These are phyloP conservation scores for Numida meleagris DNA, from an alignment of 2,113 vertebrate species.

Conservation along the genomic window DNA sequence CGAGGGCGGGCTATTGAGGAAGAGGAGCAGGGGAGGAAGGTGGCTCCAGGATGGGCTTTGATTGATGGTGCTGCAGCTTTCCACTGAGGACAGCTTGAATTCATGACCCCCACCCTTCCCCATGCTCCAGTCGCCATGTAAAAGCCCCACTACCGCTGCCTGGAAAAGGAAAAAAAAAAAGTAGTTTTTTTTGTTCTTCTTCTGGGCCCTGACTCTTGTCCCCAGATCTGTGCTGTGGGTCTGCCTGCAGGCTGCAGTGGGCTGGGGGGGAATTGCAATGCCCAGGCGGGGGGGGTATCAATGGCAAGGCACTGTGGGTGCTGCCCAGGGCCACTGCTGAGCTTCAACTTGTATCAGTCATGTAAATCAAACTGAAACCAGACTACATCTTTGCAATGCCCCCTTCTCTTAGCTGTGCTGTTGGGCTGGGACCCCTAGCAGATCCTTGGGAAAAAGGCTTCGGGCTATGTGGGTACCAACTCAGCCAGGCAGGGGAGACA, in stretches of 20 bases:
- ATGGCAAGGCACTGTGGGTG: neutral
- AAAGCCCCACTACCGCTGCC: neutral
- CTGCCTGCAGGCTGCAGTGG: neutral
- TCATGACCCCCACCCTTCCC: neutral
- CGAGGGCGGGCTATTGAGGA: neutral
- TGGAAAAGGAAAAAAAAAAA: neutral
- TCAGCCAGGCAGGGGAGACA: neutral
- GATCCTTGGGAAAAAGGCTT: neutral
- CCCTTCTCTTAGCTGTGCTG: neutral
- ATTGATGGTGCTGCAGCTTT: neutral
- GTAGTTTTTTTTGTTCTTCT: neutral
- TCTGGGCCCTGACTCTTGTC: neutral
- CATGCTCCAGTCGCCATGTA: rapidly evolving
- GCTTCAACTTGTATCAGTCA: neutral
- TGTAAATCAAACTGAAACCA: neutral
- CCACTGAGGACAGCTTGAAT: neutral
- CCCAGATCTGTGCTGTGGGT: neutral
- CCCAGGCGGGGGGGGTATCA: neutral
- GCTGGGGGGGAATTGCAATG: rapidly evolving
- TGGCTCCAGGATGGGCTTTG: neutral
- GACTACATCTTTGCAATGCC: rapidly evolving
- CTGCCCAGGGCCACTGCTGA: neutral
- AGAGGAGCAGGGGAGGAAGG: neutral
- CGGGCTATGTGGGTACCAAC: neutral
- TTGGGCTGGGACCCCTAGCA: neutral